phyloP scores from a whole-genome alignment of 2,888 invertebrate genomes.

The Troides aeacus region DNA sequence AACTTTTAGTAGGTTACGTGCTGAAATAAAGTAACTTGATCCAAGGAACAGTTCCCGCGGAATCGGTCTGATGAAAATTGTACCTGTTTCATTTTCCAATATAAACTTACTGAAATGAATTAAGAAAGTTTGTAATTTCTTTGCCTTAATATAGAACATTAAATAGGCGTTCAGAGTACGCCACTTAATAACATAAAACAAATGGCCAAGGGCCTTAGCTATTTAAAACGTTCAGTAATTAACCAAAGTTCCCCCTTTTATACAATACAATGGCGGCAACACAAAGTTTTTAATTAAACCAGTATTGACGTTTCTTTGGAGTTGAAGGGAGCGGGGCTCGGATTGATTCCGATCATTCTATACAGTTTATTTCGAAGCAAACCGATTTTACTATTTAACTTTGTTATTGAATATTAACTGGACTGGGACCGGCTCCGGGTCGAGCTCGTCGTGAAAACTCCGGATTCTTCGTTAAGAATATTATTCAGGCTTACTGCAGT shows the following conservation, averaged over 20 bases:
- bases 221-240: conserved; percentile 38
- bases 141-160: conserved; percentile 20
- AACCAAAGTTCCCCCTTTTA: conserved; percentile 38
- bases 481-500: no score
- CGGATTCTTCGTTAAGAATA: no score
- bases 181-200: conserved; percentile 38
- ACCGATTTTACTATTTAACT: conserved; percentile 24
- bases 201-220: conserved; percentile 35
- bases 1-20: no score
- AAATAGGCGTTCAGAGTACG: conserved; percentile 28
- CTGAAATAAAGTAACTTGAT: no score
- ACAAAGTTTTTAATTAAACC: conserved; percentile 44
- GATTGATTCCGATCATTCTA: conserved; percentile 38
- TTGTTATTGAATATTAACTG: conserved; percentile 17
- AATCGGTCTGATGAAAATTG: no score
- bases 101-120: background rate
- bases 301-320: conserved; percentile 38
- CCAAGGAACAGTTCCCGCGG: no score
- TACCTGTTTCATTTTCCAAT: no score
- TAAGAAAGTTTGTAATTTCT: conserved; percentile 14
- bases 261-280: conserved; percentile 35
- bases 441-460: no score
- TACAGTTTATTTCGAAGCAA: conserved; percentile 23
- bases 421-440: background rate
- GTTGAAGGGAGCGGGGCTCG: conserved; percentile 30